A percentile compares a stretch with the other conserved stretches of the same genome.
phyloP scores from a whole-genome alignment of 2,113 vertebrate species.

The Tenebrosternarchus preto region DNA sequence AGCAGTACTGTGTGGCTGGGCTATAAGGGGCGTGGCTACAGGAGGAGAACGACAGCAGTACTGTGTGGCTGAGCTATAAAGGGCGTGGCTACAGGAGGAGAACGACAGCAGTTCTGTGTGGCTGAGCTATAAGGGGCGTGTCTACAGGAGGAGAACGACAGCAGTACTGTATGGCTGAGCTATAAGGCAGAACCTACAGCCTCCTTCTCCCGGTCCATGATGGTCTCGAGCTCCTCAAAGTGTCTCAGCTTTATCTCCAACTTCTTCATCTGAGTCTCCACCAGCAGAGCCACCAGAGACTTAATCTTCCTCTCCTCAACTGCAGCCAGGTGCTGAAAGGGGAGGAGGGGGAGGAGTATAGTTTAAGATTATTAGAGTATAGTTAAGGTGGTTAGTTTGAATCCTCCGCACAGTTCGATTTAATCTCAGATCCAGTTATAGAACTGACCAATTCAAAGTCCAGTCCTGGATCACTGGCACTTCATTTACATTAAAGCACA shows the following conservation, averaged over 20 bases:
- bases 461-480: too few relatives aligned
- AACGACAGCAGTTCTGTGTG: not conserved
- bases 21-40: too few relatives aligned
- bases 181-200: slow-evolving; percentile 85
- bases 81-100: too few relatives aligned
- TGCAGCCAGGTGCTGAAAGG: slow-evolving; percentile 86
- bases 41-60: too few relatives aligned
- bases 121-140: too few relatives aligned
- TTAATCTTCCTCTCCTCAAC: slow-evolving; percentile 98
- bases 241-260: slow-evolving; percentile 97
- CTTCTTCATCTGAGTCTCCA: slow-evolving; percentile 99
- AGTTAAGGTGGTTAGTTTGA: not conserved
- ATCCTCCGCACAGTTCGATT: too few relatives aligned
- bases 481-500: too few relatives aligned
- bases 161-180: not conserved
- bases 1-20: not conserved
- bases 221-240: slow-evolving; percentile 97
- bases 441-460: too few relatives aligned
- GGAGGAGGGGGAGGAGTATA: not conserved
- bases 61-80: too few relatives aligned
- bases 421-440: too few relatives aligned
- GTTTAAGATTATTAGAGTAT: not conserved
- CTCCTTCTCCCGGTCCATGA: slow-evolving; percentile 98
- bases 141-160: too few relatives aligned
- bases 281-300: slow-evolving; percentile 91